A percentile compares a stretch with the other conserved stretches of the same genome.
Evolutionary conservation across 2,888 invertebrate species (phyloP).

Genomic region (Cistogaster globosa): DNA sequence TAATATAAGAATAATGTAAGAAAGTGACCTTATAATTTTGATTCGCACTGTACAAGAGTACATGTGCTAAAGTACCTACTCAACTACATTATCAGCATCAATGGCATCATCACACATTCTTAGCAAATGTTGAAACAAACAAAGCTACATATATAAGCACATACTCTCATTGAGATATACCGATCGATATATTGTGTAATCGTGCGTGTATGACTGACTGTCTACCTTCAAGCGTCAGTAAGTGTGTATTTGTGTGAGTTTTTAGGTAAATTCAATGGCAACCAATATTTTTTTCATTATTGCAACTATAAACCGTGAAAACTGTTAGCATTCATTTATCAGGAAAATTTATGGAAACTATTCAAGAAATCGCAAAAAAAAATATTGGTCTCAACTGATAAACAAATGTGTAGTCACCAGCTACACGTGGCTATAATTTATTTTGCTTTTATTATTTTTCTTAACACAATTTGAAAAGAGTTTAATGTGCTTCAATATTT

Average conservation of each 20-base stretch:
- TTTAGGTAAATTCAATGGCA: neutral
- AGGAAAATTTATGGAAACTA: neutral
- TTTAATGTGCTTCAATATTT: no score
- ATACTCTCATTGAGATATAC: neutral
- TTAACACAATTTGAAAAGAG: no score
- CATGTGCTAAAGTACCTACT: no score
- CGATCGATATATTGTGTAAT: constrained; percentile 52
- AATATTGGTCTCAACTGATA: neutral
- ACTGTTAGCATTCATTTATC: constrained; percentile 2
- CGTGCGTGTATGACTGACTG: constrained; percentile 28
- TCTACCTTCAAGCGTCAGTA: neutral
- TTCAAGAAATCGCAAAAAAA: constrained; percentile 3
- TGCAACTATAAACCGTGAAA: constrained; percentile 16
- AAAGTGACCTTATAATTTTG: no score
- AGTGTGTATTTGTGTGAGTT: neutral
- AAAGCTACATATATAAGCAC: neutral
- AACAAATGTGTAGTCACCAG: neutral
- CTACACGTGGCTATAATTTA: neutral
- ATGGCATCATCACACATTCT: constrained; percentile 20
- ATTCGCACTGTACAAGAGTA: no score
- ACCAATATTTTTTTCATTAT: constrained; percentile 9
- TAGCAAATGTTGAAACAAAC: constrained; percentile 16
- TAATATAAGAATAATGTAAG: no score
- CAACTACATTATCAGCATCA: neutral
- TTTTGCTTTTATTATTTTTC: no score